These are phyloP conservation scores for Ceryle rudis DNA, from an alignment of 2,797 vertebrate genomes.

Conservation along the genomic window DNA sequence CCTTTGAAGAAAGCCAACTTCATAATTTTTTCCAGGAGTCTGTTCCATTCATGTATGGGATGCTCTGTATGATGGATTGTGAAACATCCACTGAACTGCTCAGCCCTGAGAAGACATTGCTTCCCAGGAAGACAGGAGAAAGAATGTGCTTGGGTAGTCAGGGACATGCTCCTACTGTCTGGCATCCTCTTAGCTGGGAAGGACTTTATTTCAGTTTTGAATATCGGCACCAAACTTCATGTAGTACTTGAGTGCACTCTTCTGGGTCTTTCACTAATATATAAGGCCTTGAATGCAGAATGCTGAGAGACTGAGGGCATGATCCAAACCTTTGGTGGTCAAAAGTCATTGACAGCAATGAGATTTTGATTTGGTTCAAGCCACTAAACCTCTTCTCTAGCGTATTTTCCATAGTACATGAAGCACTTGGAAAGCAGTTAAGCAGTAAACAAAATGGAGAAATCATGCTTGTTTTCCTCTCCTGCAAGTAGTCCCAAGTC, in stretches of 20 bases:
- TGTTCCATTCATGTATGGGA: neutral
- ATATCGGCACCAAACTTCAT: neutral
- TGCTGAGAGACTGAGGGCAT: neutral
- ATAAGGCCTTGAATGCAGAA: neutral
- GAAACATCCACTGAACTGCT: neutral
- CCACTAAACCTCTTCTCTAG: neutral
- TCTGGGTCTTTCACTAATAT: neutral
- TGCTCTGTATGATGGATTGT: neutral
- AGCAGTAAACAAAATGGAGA: neutral
- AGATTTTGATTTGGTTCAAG: neutral
- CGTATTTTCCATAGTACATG: neutral
- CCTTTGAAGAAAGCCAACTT: neutral
- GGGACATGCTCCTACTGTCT: fast-evolving
- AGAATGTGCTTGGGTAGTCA: fast-evolving
- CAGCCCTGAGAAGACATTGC: neutral
- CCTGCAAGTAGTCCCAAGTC: neutral
- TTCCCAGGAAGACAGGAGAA: neutral
- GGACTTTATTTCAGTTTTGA: neutral
- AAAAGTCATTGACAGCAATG: neutral
- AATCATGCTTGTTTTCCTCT: neutral
- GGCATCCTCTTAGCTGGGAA: neutral
- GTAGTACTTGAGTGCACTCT: neutral
- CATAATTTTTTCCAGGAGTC: neutral
- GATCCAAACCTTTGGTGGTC: neutral
- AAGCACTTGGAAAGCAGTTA: neutral